Base-by-base conservation (phyloP, 2,113 vertebrate species). In the Corydoras sp. region DNA sequence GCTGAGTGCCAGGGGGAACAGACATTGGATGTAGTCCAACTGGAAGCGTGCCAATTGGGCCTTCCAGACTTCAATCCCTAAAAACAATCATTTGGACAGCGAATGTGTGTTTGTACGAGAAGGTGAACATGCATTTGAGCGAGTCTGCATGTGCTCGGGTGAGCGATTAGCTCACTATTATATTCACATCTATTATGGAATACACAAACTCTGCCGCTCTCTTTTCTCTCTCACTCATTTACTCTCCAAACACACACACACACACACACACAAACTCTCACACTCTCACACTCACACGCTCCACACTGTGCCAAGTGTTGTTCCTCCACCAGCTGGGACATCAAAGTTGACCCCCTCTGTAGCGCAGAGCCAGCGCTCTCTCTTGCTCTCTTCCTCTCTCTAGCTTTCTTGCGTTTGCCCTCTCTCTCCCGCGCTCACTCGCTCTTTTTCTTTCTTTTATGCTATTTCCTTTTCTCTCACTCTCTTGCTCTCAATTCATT, bases 81-180 rank as follows among this genome's bases (percentile, higher is more conserved):
- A 90, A 88, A 88, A 88, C 86, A 90, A 89, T 90, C 86, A 90
- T 87, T 87, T 89, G 88, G 83, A 85, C 83, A 84, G 84, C 35
- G 66, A 12, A 58, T 68, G 73, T 71, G 80, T 75, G 72, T 71
- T 68, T 49, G 70, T 54, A 79, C 58, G 71, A 60, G 64, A 67
- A 66, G 53, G 63, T 69, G 49, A 64, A 68, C 64, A 77, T 59
- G 62, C 67, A 73, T 74, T 81, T 80, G 73, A 82, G 84, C 72
- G 81, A 75, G 74, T 67, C 59, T 65, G 61, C 50, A 74, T 56
- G 31, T 71, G 77, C 43, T 72, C n/a, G 72, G 80, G 79, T 71
- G 74, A 77, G 69, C 64, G 74, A 79, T 79, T 79, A 76, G 67
- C 71, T 76, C 71, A 71, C 73, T 62, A 71, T 79, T 79, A 72